Evolutionary conservation across 2,888 invertebrate genomes (phyloP).

Genomic region (Diabrotica balteata): DNA sequence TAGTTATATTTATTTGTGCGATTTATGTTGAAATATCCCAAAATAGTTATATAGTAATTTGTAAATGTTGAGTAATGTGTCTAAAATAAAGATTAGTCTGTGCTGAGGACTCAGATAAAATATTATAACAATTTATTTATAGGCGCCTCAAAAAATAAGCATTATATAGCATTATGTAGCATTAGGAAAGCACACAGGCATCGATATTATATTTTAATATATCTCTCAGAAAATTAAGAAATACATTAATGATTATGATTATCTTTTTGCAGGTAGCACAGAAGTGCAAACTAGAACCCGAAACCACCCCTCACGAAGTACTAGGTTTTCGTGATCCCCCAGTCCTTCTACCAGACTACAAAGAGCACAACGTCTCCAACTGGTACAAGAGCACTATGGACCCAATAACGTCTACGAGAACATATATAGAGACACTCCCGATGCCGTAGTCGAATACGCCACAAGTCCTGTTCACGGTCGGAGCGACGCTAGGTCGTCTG

Average conservation of each 20-base stretch:
- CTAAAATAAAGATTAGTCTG: too few relatives aligned
- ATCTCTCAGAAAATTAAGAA: too few relatives aligned
- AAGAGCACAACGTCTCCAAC: slow-evolving; percentile 86
- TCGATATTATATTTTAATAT: background rate
- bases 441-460: slow-evolving; percentile 62
- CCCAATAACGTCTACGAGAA: slow-evolving; percentile 79
- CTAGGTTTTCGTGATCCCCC: slow-evolving; percentile 87
- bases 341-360: slow-evolving; percentile 72
- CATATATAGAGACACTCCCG: slow-evolving; percentile 64
- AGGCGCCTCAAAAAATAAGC: too few relatives aligned
- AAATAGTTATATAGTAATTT: too few relatives aligned
- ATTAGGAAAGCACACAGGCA: too few relatives aligned
- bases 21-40: too few relatives aligned
- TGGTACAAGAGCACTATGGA: slow-evolving; percentile 90
- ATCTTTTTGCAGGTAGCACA: slow-evolving; percentile 76
- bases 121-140: too few relatives aligned
- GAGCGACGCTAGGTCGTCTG: slow-evolving; percentile 22
- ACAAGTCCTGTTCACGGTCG: slow-evolving; percentile 55
- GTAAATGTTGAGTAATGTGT: too few relatives aligned
- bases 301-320: slow-evolving; percentile 91
- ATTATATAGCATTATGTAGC: too few relatives aligned
- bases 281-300: slow-evolving; percentile 85
- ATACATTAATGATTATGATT: background rate
- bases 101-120: too few relatives aligned
- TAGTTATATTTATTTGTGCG: too few relatives aligned